Evolutionary conservation across 2,797 vertebrate species (phyloP).

Genomic region (Neomorphus geoffroyi): DNA sequence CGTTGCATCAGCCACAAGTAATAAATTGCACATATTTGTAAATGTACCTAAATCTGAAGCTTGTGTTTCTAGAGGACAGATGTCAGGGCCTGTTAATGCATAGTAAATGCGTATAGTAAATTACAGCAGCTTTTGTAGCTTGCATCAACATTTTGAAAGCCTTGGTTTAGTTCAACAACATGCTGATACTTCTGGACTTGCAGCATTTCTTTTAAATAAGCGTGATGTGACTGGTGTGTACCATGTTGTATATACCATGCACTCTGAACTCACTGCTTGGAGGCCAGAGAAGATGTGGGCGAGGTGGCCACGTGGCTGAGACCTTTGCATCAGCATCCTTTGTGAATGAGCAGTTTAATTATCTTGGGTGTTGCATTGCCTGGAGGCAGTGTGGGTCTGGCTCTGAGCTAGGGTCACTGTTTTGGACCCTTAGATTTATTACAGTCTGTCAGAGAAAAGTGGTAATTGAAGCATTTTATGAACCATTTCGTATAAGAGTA

Average conservation of each 20-base stretch:
- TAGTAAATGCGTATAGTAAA: background rate
- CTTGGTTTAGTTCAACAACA: background rate
- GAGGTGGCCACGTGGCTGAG: background rate
- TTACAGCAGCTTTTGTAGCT: background rate
- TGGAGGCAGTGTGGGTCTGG: background rate
- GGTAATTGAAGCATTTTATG: background rate
- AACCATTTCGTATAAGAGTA: background rate
- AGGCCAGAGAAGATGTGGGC: background rate
- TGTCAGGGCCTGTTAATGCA: background rate
- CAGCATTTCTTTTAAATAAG: background rate
- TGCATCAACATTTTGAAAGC: background rate
- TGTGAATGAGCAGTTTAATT: background rate
- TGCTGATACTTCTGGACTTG: background rate
- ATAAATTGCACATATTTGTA: background rate
- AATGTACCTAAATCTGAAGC: background rate
- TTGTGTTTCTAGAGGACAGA: background rate
- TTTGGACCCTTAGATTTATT: background rate
- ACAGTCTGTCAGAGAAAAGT: background rate
- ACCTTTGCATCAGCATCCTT: background rate
- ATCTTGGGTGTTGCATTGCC: background rate
- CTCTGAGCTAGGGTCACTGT: background rate
- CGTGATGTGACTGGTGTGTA: background rate
- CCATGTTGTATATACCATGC: background rate
- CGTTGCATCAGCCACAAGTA: background rate
- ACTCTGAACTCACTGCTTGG: accelerated